Conservation (phyloP, 2,113 vertebrate genomes). For the Chunga burmeisteri region DNA sequence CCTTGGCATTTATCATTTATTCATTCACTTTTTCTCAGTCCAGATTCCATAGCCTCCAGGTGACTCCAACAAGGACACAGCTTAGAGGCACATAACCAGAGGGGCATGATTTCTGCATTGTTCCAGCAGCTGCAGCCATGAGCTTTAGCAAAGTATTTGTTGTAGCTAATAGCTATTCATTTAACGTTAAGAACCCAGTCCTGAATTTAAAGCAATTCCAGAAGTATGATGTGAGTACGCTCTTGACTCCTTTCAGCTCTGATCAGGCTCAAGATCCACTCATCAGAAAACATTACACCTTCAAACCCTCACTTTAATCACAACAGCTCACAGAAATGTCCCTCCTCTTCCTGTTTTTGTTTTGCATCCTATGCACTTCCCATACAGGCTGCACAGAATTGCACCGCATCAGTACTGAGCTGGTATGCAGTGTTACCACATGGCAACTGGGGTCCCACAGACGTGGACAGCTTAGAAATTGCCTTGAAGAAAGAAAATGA, state of each 20-base stretch:
- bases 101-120: background rate
- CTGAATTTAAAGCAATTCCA: background rate
- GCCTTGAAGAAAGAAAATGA: background rate
- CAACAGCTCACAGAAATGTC: background rate
- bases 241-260: background rate
- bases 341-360: background rate
- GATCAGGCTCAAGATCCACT: background rate
- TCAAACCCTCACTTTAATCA: background rate
- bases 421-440: background rate
- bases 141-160: background rate
- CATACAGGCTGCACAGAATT: accelerated
- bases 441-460: background rate
- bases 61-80: background rate
- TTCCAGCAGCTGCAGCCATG: background rate
- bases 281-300: background rate
- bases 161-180: background rate
- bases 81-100: background rate
- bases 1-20: background rate
- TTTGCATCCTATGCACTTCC: background rate
- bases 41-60: background rate
- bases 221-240: accelerated
- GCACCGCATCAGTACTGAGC: accelerated
- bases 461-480: background rate
- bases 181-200: background rate
- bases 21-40: background rate